Evolutionary conservation across 64 coral and sea anemone genomes (phyloP).

Genomic region (Montipora foliosa): DNA sequence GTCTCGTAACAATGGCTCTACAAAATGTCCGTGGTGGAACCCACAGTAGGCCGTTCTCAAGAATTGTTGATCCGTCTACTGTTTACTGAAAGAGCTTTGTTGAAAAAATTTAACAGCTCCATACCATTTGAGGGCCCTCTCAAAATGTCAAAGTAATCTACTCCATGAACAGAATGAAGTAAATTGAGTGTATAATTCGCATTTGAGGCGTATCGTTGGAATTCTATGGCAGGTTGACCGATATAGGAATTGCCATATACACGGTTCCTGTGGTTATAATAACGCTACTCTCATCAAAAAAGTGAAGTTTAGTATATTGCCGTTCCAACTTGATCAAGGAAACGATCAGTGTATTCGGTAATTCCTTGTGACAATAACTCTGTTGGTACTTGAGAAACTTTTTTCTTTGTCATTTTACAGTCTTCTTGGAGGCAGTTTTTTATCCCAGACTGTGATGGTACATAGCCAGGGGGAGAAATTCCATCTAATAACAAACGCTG

Average conservation of each 20-base stretch:
- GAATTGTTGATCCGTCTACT: slow-evolving; percentile 43
- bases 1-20: slow-evolving; percentile 39
- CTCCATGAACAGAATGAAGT: slow-evolving; percentile 29
- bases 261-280: slow-evolving; percentile 23
- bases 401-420: slow-evolving; percentile 11
- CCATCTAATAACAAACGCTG: slow-evolving; percentile 32
- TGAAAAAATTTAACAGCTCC: slow-evolving; percentile 63
- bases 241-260: slow-evolving; percentile 37
- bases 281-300: slow-evolving; percentile 61
- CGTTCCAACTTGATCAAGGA: slow-evolving; percentile 11
- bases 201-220: slow-evolving; percentile 58
- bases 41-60: slow-evolving; percentile 67
- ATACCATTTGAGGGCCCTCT: slow-evolving; percentile 39
- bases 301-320: slow-evolving; percentile 20
- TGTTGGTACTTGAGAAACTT: neutral
- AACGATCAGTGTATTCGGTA: slow-evolving; percentile 4
- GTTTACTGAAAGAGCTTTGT: slow-evolving; percentile 13
- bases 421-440: slow-evolving; percentile 37
- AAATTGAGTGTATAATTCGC: slow-evolving; percentile 52
- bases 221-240: slow-evolving; percentile 40
- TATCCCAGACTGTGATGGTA: slow-evolving; percentile 58
- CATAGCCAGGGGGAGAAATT: slow-evolving; percentile 10
- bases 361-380: neutral
- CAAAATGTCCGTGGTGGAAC: slow-evolving; percentile 73
- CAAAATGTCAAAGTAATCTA: slow-evolving; percentile 46